Evolutionary conservation across 2,113 vertebrate genomes (phyloP).

Genomic region (Aleadryas rufinucha): DNA sequence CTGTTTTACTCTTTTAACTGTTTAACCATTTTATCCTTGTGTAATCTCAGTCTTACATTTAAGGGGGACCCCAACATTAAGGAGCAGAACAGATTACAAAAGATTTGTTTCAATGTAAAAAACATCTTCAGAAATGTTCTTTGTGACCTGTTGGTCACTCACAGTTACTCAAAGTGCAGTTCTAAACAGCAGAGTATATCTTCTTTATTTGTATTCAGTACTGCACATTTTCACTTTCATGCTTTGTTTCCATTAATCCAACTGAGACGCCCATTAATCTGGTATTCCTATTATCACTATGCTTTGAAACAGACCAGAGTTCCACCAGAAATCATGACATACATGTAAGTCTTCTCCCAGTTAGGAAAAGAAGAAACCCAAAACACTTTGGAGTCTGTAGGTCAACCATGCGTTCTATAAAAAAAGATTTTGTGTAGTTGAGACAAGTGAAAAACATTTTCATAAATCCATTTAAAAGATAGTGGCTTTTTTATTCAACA

Average conservation of each 20-base stretch:
- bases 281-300: background rate
- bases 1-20: background rate
- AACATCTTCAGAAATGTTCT: background rate
- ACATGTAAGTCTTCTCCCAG: background rate
- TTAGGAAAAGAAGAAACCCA: background rate
- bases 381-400: background rate
- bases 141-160: background rate
- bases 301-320: constrained; percentile 9
- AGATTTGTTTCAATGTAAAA: background rate
- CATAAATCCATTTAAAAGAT: background rate
- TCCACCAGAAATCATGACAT: background rate
- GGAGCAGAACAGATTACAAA: background rate
- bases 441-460: background rate
- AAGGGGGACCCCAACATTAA: background rate
- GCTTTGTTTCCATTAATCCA: background rate
- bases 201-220: background rate
- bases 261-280: background rate
- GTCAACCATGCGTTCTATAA: background rate
- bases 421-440: background rate
- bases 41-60: background rate
- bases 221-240: background rate
- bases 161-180: background rate
- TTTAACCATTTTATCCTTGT: background rate
- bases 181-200: background rate
- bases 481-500: background rate